Evolutionary conservation across 2,113 vertebrate species (phyloP).

Genomic region (Rhagologus leucostigma): DNA sequence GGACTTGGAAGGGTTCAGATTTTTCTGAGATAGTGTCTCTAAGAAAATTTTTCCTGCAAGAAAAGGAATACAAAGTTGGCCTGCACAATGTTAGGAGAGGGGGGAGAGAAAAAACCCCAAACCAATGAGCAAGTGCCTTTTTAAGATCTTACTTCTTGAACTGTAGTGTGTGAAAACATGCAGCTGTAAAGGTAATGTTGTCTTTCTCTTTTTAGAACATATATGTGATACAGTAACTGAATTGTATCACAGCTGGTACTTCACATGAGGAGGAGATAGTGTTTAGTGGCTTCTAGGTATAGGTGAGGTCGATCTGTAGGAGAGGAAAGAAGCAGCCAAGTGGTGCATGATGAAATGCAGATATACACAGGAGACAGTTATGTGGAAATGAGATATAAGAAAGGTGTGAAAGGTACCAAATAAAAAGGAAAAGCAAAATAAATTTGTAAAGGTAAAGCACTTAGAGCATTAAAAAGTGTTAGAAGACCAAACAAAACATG

Average conservation of each 20-base stretch:
- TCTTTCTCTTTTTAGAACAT: neutral
- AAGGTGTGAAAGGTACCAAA: neutral
- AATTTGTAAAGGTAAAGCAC: neutral
- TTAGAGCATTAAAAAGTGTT: neutral
- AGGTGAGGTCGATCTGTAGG: neutral
- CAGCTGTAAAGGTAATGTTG: neutral
- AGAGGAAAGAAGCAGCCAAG: neutral
- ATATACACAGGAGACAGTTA: neutral
- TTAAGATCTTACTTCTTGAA: neutral
- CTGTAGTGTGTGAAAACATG: neutral
- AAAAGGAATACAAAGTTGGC: neutral
- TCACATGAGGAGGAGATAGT: neutral
- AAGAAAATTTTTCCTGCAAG: neutral
- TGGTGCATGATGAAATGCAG: neutral
- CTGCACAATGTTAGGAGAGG: neutral
- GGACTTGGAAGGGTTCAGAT: neutral
- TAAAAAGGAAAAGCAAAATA: neutral
- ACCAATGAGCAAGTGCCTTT: neutral
- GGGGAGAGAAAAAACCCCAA: accelerated
- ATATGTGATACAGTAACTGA: neutral
- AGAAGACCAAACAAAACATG: neutral
- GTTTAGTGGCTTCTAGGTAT: neutral
- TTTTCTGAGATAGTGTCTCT: neutral
- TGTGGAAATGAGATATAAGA: neutral
- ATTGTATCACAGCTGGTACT: neutral